Base-by-base conservation (phyloP, 2,888 invertebrate genomes). In the Nesidiocoris tenuis region DNA sequence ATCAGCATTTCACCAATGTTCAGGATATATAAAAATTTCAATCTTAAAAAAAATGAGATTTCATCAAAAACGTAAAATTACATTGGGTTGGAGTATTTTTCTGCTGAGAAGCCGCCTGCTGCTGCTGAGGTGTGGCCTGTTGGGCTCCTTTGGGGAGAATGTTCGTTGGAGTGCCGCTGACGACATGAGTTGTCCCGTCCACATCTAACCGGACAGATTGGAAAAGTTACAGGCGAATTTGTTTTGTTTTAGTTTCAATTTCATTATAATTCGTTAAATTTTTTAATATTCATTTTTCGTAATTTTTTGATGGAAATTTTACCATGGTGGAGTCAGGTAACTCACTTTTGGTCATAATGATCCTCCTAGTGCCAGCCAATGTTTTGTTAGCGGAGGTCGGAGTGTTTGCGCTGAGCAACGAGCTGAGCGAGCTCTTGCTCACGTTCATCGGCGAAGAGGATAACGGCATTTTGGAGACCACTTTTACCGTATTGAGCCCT, bases 261-360 rank as follows among this genome's bases (percentile, higher is more conserved):
- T 19, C 64, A 64, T 21, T n/a, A 19, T n/a, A n/a, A n/a, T n/a
- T n/a, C n/a, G n/a, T n/a, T n/a, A n/a, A n/a, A n/a, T n/a, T n/a
- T n/a, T n/a, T n/a, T n/a, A n/a, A n/a, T n/a, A n/a, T n/a, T n/a
- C n/a, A n/a, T n/a, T n/a, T n/a, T n/a, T n/a, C n/a, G n/a, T n/a
- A n/a, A n/a, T n/a, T n/a, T n/a, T n/a, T n/a, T n/a, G n/a, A n/a
- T n/a, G n/a, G n/a, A n/a, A n/a, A n/a, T n/a, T n/a, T n/a, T n/a
- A n/a, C n/a, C n/a, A n/a, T n/a, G n/a, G n/a, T n/a, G n/a, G n/a
- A n/a, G n/a, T n/a, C n/a, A 39, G 39, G 39, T 39, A 39, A 81
- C 80, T 81, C 80, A 85, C 90, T 89, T 84, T 91, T 91, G 0
- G 91, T 90, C 91, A 91, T 91, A 79, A 90, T 89, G 79, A 91